Base-by-base conservation (phyloP, 2,113 vertebrate genomes). In the Cephalophus harveyi region DNA sequence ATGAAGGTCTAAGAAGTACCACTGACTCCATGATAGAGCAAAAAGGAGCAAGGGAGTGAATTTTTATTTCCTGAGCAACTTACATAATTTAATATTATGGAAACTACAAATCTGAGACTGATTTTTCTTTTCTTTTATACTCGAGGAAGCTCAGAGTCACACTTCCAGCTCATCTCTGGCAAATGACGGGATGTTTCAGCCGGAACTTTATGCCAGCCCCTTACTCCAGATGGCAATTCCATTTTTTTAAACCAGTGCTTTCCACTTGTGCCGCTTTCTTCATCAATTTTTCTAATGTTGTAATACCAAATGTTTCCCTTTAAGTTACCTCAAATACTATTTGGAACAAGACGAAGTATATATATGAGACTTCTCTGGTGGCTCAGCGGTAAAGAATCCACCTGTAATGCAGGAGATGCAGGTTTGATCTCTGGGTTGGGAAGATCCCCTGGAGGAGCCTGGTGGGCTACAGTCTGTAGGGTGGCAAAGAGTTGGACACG, bases 31-130 rank as follows among this genome's bases (percentile, higher is more conserved):
- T 2, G 21, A 59, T 14, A 15, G 52, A 89, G 10, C 6, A 28
- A 55, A 30, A 64, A 12, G 25, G 1, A 95, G 43, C 54, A 50
- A 64, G 54, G 33, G 10, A 96, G 28, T 59, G 4, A 76, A 87
- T 55, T 87, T 76, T 89, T 59, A 87, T 54, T 97, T 97, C 54
- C 52, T 87, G 33, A 96, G 71, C 43, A 89, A 71, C 5, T 33
- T 71, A 46, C 1, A 48, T 15, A 85, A 78, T 90, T 94, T 30
- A 86, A 55, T 93, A 64, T 84, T 36, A 88, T 0, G 10, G 23
- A 93, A 91, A 94, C 50, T 7, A 67, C 25, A 17, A 46, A 62
- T 78, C 79, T 60, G 2, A 76, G 87, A 76, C 21, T 55, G 67
- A 59, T 76, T 12, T 87, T 94, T 85, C 27, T 94, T 97, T 84